Base-by-base conservation (phyloP, 2,113 vertebrate species). In the Sigmodon hispidus region DNA sequence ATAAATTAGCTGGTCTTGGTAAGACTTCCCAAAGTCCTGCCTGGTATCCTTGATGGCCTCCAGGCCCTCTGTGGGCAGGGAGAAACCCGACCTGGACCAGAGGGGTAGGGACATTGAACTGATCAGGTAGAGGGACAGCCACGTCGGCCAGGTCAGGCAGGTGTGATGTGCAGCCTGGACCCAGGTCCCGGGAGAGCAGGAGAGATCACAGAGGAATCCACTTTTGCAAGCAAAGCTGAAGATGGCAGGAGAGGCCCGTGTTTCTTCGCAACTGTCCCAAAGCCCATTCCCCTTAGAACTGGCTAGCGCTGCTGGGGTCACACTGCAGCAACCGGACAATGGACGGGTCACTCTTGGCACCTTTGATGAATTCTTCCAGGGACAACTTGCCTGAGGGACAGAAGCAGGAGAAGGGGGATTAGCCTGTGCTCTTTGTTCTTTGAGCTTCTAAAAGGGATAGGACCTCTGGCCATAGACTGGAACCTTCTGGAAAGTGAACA, bases 291-390 rank as follows among this genome's bases (percentile, higher is more conserved):
- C 36, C 96, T 99, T 94, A 99, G 98, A 99, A 99, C 80, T 99
- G 99, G 21, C 98, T 99, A 0, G 99, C 98, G 3, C 99, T 99
- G 65, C 99, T 99, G 93, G 99, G 99, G 97, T 99, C 99, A 0
- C 99, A 99, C 97, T 99, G 99, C 97, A 99, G 97, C 98, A 99
- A 97, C 80, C 99, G 98, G 91, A 99, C 99, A 6, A 99, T 99
- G 96, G 99, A 99, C 40, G 99, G 99, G 80, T 99, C 99, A 0
- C 99, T 99, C 98, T 99, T 99, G 98, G 99, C 99, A 98, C 99
- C 99, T 99, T 98, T 99, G 96, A 99, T 99, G 97, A 99, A 99
- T 95, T 99, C 99, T 97, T 99, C 99, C 93, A 99, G 98, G 0
- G 99, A 99, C 87, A 99, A 97, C 75, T 99, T 99, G 96, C 99